These are phyloP conservation scores for Hypothenemus hampei DNA, from an alignment of 1,140 invertebrate species.

Conservation along the genomic window DNA sequence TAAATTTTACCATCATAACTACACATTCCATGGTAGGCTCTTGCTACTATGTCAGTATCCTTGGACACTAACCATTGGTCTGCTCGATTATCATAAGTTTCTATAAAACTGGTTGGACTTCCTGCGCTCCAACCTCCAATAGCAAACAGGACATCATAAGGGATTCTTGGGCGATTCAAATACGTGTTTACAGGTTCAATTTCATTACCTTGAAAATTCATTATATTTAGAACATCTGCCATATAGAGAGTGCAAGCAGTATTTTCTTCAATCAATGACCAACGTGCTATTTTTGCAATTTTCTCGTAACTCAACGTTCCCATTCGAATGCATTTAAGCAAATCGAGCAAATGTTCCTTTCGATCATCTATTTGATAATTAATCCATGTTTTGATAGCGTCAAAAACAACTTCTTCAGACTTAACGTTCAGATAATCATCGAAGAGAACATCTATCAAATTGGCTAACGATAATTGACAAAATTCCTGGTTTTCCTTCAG, in stretches of 20 bases:
- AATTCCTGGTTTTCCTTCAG: slow-evolving; percentile 53
- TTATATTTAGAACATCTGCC: slow-evolving; percentile 29
- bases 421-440: slow-evolving; percentile 62
- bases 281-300: slow-evolving; percentile 40
- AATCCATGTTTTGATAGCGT: slow-evolving; percentile 61
- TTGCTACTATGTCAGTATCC: slow-evolving; percentile 56
- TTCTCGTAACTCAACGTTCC: slow-evolving; percentile 25
- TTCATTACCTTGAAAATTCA: too few species aligned
- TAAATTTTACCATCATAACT: slow-evolving; percentile 58
- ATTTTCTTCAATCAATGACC: slow-evolving; percentile 52
- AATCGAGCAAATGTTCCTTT: slow-evolving; percentile 49
- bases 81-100: slow-evolving; percentile 69
- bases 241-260: slow-evolving; percentile 39
- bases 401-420: slow-evolving; percentile 64
- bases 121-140: slow-evolving; percentile 76
- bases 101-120: slow-evolving; percentile 70
- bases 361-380: slow-evolving; percentile 50
- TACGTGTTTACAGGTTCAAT: slow-evolving; percentile 52
- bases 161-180: slow-evolving; percentile 58
- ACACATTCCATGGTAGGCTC: slow-evolving; percentile 72
- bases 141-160: slow-evolving; percentile 65
- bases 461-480: slow-evolving; percentile 49
- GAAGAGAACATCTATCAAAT: slow-evolving; percentile 52
- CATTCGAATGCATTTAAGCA: slow-evolving; percentile 54
- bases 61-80: slow-evolving; percentile 60